phyloP scores from a whole-genome alignment of 2,888 invertebrate genomes.

The Aquatica leii region DNA sequence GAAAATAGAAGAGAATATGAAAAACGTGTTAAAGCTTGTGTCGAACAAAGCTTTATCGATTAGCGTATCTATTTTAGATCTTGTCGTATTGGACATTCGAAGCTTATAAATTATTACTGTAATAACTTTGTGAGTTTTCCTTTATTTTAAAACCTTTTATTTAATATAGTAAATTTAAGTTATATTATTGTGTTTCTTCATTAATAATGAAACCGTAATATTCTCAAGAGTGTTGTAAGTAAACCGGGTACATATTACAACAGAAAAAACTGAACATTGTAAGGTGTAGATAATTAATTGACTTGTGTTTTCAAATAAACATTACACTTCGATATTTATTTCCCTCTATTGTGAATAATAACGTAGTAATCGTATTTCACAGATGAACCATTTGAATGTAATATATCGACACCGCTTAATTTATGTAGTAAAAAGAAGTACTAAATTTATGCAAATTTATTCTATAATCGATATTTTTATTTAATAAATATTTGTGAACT shows the following conservation, averaged over 20 bases:
- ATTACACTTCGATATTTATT: background rate
- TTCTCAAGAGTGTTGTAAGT: background rate
- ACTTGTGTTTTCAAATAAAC: conserved; percentile 17
- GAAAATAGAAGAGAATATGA: conserved; percentile 99
- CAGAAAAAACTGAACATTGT: background rate
- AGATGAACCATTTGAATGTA: conserved; percentile 5
- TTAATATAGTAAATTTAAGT: conserved; percentile 34
- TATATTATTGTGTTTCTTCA: conserved; percentile 28
- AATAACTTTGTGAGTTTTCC: conserved; percentile 31
- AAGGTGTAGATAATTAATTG: conserved; percentile 13
- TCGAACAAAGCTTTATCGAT: conserved; percentile 99
- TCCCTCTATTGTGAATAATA: conserved; percentile 7
- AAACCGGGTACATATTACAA: conserved; percentile 8
- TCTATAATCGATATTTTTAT: conserved; percentile 18
- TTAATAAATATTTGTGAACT: conserved; percentile 30
- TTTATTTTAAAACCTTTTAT: conserved; percentile 22
- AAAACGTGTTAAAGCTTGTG: conserved; percentile 98
- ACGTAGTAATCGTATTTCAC: background rate
- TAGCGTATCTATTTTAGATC: conserved; percentile 59
- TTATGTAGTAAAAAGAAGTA: background rate
- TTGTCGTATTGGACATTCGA: conserved; percentile 32
- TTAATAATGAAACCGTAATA: background rate
- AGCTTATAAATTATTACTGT: conserved; percentile 35
- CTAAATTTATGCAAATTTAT: conserved; percentile 14
- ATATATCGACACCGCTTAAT: conserved; percentile 5